phyloP scores from a whole-genome alignment of 2,888 invertebrate species.

The Pasiphila rectangulata region DNA sequence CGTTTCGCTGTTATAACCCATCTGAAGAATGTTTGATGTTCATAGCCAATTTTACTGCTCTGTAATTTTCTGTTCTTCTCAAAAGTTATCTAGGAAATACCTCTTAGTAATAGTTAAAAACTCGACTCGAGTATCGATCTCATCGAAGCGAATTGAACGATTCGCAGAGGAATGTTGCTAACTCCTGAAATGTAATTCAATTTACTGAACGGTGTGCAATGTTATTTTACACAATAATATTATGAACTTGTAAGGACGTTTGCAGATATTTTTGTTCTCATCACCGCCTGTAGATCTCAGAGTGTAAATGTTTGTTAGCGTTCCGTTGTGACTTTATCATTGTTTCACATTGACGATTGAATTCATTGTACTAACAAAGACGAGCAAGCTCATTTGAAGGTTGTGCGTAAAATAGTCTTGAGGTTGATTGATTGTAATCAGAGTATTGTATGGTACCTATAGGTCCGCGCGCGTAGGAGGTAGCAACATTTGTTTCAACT shows the following conservation, averaged over 20 bases:
- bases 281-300: slow-evolving; percentile 44
- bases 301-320: slow-evolving; percentile 44
- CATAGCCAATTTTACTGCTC: slow-evolving; percentile 41
- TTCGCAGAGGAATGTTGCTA: slow-evolving; percentile 63
- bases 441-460: slow-evolving; percentile 31
- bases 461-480: slow-evolving; percentile 44
- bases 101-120: slow-evolving; percentile 54
- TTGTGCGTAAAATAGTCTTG: slow-evolving; percentile 67
- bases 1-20: slow-evolving; percentile 17
- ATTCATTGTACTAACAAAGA: slow-evolving; percentile 40
- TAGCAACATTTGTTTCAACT: slow-evolving; percentile 61
- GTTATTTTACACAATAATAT: slow-evolving; percentile 21
- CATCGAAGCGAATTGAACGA: slow-evolving; percentile 53
- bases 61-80: slow-evolving; percentile 22
- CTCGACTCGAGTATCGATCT: slow-evolving; percentile 66
- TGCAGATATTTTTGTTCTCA: slow-evolving; percentile 32
- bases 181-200: slow-evolving; percentile 44
- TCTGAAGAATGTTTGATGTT: slow-evolving; percentile 6
- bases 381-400: slow-evolving; percentile 65
- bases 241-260: slow-evolving; percentile 29
- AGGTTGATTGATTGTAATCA: slow-evolving; percentile 56
- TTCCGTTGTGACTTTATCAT: slow-evolving; percentile 27
- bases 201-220: slow-evolving; percentile 15
- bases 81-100: slow-evolving; percentile 37
- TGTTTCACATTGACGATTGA: slow-evolving; percentile 36